Percentiles rank a stretch among this genome's conserved stretches.
These are phyloP conservation scores for Uromys caudimaculatus DNA, from an alignment of 2,797 vertebrate genomes.

Conservation along the genomic window DNA sequence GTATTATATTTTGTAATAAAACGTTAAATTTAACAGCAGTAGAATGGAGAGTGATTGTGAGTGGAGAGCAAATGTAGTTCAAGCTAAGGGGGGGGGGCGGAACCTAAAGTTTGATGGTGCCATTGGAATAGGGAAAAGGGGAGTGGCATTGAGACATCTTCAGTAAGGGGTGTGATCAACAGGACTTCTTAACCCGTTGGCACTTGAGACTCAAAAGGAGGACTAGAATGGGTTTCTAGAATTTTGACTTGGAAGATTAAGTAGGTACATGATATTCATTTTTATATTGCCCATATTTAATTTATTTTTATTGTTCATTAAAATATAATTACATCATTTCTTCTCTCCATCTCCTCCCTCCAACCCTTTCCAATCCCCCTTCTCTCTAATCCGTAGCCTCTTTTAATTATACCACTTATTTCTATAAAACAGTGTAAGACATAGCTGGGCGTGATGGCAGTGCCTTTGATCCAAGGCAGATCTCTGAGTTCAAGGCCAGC, in stretches of 20 bases:
- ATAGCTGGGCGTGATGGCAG: neutral
- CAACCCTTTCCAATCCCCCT: neutral
- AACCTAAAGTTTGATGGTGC: neutral
- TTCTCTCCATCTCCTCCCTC: neutral
- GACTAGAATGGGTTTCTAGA: conserved; percentile 39
- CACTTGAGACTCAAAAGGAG: conserved; percentile 16
- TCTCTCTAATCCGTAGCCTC: neutral
- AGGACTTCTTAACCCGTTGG: neutral
- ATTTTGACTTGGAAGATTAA: conserved; percentile 55
- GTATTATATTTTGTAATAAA: conserved; percentile 80
- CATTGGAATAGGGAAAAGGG: neutral
- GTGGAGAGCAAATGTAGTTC: conserved; percentile 56
- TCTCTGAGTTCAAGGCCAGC: neutral
- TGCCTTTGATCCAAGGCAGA: neutral
- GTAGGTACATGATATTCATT: conserved; percentile 26
- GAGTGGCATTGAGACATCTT: neutral
- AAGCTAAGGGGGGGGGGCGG: neutral
- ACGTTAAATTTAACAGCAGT: neutral
- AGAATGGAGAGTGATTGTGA: conserved; percentile 68
- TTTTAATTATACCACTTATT: neutral
- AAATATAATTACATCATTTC: neutral
- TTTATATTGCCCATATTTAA: neutral
- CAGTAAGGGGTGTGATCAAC: neutral
- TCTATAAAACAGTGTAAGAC: conserved; percentile 22
- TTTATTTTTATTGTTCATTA: neutral